These are phyloP conservation scores for Cynodonichthys magdalenae DNA, from an alignment of 2,797 vertebrate genomes.

Conservation along the genomic window DNA sequence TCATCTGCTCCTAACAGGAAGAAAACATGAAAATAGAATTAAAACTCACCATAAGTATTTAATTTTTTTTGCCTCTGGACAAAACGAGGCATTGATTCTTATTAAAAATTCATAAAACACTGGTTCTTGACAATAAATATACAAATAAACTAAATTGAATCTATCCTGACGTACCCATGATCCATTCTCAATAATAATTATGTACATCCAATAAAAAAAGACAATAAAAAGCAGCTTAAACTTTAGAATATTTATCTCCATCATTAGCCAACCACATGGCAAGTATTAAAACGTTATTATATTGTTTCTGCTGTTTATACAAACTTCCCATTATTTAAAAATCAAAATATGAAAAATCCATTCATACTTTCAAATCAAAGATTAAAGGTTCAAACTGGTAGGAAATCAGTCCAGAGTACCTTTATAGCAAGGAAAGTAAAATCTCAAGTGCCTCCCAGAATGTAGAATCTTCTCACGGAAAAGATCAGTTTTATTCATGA, in stretches of 20 bases:
- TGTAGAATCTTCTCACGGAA: constrained; percentile 76
- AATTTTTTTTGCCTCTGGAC: not conserved
- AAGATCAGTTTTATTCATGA: constrained; percentile 82
- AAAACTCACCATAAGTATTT: not conserved
- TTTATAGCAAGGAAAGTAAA: constrained; percentile 68
- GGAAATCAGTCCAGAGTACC: constrained; percentile 45
- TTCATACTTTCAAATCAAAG: not conserved
- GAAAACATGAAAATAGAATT: not conserved
- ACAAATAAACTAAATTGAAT: too few relatives aligned
- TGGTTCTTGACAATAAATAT: constrained; percentile 13
- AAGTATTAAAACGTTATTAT: too few relatives aligned
- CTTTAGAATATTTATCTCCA: too few relatives aligned
- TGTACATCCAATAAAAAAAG: too few relatives aligned
- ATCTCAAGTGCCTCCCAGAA: constrained; percentile 73
- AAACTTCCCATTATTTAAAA: too few relatives aligned
- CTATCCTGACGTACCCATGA: too few relatives aligned
- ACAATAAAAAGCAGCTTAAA: too few relatives aligned
- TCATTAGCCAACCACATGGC: too few relatives aligned
- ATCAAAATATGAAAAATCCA: too few relatives aligned
- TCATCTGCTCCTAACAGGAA: constrained; percentile 63
- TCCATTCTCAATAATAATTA: not conserved
- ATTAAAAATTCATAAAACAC: too few relatives aligned
- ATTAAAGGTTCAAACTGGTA: not conserved
- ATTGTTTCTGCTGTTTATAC: too few relatives aligned
- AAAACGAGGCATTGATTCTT: too few relatives aligned